Evolutionary conservation across 2,797 vertebrate genomes (phyloP), one percentile per base, ranked within the genome.

Genomic region (Scolopax bukidnonensis): DNA sequence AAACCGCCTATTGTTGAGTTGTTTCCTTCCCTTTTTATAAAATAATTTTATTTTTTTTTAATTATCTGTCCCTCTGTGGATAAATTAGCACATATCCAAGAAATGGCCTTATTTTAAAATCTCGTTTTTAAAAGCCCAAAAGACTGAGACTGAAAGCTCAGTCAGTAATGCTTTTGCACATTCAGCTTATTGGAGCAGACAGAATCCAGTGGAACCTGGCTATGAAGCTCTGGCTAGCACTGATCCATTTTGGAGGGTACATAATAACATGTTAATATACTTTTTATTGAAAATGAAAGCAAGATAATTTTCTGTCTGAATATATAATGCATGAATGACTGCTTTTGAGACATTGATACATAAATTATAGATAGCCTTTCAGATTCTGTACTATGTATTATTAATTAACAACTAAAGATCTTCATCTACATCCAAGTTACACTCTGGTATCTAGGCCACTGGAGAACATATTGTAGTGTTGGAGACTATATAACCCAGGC

Each of bases 321-420:
- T 98, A 97, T 96, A 96, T 97, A 96, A 97, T 97, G 50, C 41
- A 94, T 94, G 93, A 97, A 93, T 95, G 79, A 96, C 92, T 97
- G 89, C 84, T 93, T 98, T 96, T 96, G 93, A 97, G 95, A 97
- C 83, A 89, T 75, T 84, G 80, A 93, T 90, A 76, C 82, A 96
- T 98, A 95, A 98, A 98, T 98, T 98, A 97, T 98, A 96, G 87
- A 98, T 97, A 73, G 76, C 70, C 30, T 96, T 96, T 97, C 91
- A 94, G 94, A 96, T 96, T 97, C 89, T 97, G 89, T 60, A 57
- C 71, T 92, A 97, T 97, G 96, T 96, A 97, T 98, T 98, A 98
- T 98, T 98, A 97, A 98, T 98, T 98, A 97, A 97, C 97, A 97
- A 95, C 95, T 96, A 84, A 96, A 97, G 92, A 97, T 96, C 69